These are phyloP conservation scores for Eristalinus aeneus DNA, from an alignment of 2,888 invertebrate species.

Conservation along the genomic window DNA sequence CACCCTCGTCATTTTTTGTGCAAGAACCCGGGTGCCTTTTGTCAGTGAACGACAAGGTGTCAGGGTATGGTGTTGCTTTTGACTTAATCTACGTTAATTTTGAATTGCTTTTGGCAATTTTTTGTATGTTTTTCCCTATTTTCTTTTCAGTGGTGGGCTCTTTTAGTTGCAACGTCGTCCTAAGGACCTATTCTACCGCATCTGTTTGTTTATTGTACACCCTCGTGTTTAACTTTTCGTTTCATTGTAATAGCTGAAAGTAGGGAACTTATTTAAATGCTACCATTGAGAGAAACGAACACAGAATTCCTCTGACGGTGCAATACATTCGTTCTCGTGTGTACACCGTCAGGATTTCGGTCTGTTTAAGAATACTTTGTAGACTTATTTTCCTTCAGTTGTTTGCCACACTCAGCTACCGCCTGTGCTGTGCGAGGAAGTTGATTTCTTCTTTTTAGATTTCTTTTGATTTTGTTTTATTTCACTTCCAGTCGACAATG, in stretches of 20 bases:
- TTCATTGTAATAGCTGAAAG: conserved; percentile 7
- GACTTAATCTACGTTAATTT: neutral
- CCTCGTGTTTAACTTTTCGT: conserved; percentile 7
- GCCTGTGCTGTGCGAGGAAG: neutral
- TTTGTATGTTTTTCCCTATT: conserved; percentile 2
- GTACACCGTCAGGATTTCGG: neutral
- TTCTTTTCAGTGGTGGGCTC: neutral
- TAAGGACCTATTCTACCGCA: neutral
- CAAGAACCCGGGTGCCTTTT: conserved; percentile 5
- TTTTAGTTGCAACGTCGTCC: neutral
- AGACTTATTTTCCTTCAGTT: conserved; percentile 1
- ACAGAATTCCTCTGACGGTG: neutral
- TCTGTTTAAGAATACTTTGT: neutral
- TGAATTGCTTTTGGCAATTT: conserved; percentile 5
- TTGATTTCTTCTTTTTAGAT: conserved; percentile 2
- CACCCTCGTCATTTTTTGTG: conserved; percentile 51
- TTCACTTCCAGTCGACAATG: conserved; percentile 1
- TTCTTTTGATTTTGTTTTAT: conserved; percentile 17
- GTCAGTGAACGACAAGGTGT: conserved; percentile 13
- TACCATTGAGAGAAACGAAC: neutral
- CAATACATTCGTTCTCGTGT: conserved; percentile 1
- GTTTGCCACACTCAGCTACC: neutral
- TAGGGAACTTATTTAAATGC: conserved; percentile 16
- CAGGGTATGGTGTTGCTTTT: conserved; percentile 10
- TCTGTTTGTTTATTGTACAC: neutral